Conservation (phyloP, 2,888 invertebrate genomes). For the Rapana venosa region DNA sequence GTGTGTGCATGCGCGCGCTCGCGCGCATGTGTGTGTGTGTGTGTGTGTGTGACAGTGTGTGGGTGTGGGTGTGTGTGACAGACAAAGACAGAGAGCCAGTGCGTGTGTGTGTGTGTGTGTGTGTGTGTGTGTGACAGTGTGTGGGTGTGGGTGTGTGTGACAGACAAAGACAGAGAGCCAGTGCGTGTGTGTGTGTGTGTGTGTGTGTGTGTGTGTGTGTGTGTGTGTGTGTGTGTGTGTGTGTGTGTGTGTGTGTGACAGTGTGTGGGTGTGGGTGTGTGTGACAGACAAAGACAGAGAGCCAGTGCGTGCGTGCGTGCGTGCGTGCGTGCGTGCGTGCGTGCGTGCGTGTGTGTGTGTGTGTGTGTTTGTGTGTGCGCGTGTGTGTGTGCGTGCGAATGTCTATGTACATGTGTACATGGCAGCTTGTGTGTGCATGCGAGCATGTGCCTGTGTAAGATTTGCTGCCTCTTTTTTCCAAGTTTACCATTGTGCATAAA, state of each 20-base stretch:
- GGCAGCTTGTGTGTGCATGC: background rate
- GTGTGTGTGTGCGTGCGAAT: background rate
- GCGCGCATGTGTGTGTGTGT: no score
- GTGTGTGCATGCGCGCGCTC: background rate
- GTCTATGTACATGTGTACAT: background rate
- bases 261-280: background rate
- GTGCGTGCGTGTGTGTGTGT: background rate
- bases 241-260: background rate
- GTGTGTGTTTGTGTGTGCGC: background rate
- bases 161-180: no score
- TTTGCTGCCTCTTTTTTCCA: no score
- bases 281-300: background rate
- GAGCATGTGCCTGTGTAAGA: background rate
- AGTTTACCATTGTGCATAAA: no score
- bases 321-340: background rate
- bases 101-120: no score
- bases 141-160: background rate
- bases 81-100: no score
- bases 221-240: background rate
- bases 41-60: no score
- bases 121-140: background rate
- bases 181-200: slow-evolving; percentile 1
- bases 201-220: background rate
- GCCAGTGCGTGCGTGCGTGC: background rate
- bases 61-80: no score